Conservation (phyloP, 2,797 vertebrate genomes). For the Borostomias antarcticus region DNA sequence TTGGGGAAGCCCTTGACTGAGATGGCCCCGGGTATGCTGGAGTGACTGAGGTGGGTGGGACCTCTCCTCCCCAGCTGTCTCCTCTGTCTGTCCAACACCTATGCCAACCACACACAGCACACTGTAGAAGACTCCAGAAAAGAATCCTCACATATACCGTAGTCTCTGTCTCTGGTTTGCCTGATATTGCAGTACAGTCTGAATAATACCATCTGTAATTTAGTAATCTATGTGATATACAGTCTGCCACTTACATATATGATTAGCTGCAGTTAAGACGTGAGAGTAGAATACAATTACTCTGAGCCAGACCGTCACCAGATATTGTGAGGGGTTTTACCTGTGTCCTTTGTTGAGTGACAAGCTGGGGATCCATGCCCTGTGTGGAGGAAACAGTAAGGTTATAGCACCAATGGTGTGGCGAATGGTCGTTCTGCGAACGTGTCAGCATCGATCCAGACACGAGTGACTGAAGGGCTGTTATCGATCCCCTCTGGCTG, state of each 20-base stretch:
- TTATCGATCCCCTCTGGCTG: constrained; percentile 39
- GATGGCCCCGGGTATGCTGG: constrained; percentile 65
- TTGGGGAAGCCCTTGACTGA: constrained; percentile 76
- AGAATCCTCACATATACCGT: background rate
- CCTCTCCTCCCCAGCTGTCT: constrained; percentile 67
- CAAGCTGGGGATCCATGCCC: background rate
- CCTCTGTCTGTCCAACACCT: constrained; percentile 60
- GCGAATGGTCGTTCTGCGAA: constrained; percentile 11
- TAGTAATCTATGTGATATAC: background rate
- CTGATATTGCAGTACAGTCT: background rate
- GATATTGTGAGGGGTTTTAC: background rate
- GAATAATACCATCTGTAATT: background rate
- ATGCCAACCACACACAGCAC: constrained; percentile 46
- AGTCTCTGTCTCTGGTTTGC: no score
- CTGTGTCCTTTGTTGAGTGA: background rate
- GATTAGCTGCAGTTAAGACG: no score
- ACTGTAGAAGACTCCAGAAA: background rate
- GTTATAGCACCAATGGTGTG: no score
- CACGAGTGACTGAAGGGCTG: constrained; percentile 30
- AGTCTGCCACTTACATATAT: no score
- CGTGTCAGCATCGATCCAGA: constrained; percentile 41
- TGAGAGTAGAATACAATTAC: background rate
- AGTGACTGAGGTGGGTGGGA: constrained; percentile 63
- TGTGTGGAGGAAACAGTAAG: constrained; percentile 22
- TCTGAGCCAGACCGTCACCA: background rate